These are phyloP conservation scores for Drosophila tripunctata DNA, from an alignment of 2,888 invertebrate species.

Conservation along the genomic window DNA sequence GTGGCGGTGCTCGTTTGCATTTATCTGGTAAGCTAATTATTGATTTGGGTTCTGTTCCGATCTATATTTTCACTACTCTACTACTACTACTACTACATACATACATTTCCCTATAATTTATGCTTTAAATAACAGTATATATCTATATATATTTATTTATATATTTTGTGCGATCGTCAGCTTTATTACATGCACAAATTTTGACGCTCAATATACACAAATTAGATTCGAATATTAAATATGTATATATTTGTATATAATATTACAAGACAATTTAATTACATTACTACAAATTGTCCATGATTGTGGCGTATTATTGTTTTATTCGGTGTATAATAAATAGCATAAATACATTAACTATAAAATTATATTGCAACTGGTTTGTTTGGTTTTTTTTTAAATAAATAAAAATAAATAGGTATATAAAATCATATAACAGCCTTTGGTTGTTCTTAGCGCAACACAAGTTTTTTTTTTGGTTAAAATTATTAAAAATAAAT, in stretches of 20 bases:
- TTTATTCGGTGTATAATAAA: slow-evolving; percentile 60
- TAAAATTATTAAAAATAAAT: slow-evolving; percentile 46
- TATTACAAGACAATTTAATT: slow-evolving; percentile 43
- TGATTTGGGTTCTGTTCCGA: slow-evolving; percentile 36
- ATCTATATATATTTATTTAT: too few species aligned
- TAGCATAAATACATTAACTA: slow-evolving; percentile 52
- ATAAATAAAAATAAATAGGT: slow-evolving; percentile 28
- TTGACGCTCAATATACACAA: slow-evolving; percentile 33
- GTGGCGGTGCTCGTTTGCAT: slow-evolving; percentile 67
- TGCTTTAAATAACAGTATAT: slow-evolving; percentile 34
- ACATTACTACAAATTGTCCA: slow-evolving; percentile 61
- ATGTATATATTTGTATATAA: slow-evolving; percentile 21
- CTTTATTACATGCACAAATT: slow-evolving; percentile 47
- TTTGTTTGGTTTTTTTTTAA: slow-evolving; percentile 17
- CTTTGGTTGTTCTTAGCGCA: slow-evolving; percentile 61
- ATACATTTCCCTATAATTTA: slow-evolving; percentile 14
- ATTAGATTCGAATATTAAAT: slow-evolving; percentile 17
- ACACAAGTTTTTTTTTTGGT: slow-evolving; percentile 54
- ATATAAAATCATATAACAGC: slow-evolving; percentile 70
- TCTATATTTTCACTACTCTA: slow-evolving; percentile 12
- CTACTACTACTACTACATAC: slow-evolving; percentile 29
- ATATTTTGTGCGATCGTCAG: slow-evolving; percentile 51
- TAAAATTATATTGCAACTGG: slow-evolving; percentile 68
- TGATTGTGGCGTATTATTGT: slow-evolving; percentile 51
- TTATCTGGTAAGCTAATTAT: slow-evolving; percentile 42